phyloP scores from a whole-genome alignment of 2,888 invertebrate species.

The Drosophila nr. medialis region DNA sequence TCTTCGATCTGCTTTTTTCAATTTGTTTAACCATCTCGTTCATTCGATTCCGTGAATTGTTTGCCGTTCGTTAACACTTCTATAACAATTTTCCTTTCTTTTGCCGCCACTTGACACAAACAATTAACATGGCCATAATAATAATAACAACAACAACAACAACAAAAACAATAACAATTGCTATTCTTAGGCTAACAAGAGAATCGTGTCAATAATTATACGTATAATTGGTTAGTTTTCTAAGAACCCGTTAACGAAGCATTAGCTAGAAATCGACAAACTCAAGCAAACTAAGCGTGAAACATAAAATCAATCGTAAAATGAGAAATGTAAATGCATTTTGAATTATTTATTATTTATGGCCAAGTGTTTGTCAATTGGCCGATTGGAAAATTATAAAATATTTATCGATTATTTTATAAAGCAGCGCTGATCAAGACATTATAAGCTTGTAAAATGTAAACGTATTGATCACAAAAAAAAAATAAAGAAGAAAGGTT shows the following conservation, averaged over 20 bases:
- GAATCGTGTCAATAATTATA: slow-evolving; percentile 80
- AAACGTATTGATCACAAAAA: background rate
- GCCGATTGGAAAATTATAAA: background rate
- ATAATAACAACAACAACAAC: slow-evolving; percentile 42
- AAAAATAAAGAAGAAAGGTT: background rate
- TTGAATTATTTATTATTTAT: slow-evolving; percentile 5
- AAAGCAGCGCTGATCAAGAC: background rate
- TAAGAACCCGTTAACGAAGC: slow-evolving; percentile 60
- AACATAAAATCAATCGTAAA: slow-evolving; percentile 28
- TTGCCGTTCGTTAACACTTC: slow-evolving; percentile 67
- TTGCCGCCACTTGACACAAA: slow-evolving; percentile 65
- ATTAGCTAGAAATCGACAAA: slow-evolving; percentile 24
- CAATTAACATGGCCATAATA: slow-evolving; percentile 72
- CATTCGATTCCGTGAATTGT: slow-evolving; percentile 57
- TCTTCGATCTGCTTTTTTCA: slow-evolving; percentile 12
- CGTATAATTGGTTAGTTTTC: slow-evolving; percentile 78
- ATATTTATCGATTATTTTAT: background rate
- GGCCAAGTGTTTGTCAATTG: background rate
- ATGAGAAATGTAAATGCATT: slow-evolving; percentile 48
- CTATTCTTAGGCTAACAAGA: slow-evolving; percentile 64
- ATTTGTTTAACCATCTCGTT: slow-evolving; percentile 51
- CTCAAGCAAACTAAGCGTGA: slow-evolving; percentile 8
- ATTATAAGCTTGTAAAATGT: background rate
- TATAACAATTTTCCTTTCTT: slow-evolving; percentile 55
- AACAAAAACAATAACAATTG: slow-evolving; percentile 37